Conservation (phyloP, 2,113 vertebrate genomes). For the Zosterops borbonicus region DNA sequence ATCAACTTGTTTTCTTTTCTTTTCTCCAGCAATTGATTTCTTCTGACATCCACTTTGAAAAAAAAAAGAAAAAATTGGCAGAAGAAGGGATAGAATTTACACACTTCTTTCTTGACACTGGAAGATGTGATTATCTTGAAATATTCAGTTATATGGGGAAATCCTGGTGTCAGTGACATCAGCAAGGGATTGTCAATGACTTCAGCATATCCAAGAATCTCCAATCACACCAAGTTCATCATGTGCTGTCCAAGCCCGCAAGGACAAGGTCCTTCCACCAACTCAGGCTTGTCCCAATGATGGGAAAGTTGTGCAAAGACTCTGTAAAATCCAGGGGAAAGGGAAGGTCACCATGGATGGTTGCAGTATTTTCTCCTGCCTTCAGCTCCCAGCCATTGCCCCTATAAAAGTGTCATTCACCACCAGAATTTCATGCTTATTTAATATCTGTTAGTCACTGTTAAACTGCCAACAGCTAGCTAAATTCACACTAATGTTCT, state of each 20-base stretch:
- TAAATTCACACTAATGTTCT: constrained; percentile 53
- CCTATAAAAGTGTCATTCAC: constrained; percentile 60
- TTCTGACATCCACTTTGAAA: neutral
- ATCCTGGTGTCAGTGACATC: neutral
- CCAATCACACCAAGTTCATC: neutral
- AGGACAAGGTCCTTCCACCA: neutral
- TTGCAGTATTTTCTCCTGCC: constrained; percentile 25
- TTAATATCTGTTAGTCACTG: constrained; percentile 63
- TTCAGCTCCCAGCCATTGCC: neutral
- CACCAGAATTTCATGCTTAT: constrained; percentile 55
- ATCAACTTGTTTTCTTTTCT: constrained; percentile 33
- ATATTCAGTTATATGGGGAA: neutral
- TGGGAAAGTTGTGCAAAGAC: neutral
- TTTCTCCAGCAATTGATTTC: constrained; percentile 19
- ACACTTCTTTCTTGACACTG: neutral
- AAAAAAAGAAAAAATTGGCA: neutral
- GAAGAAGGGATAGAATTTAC: neutral
- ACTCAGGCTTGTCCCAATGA: accelerated
- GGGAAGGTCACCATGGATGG: constrained; percentile 11
- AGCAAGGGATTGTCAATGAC: neutral
- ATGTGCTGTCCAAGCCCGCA: neutral
- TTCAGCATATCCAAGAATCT: neutral
- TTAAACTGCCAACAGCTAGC: constrained; percentile 59
- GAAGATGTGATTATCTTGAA: neutral
- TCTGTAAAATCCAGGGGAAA: neutral